Base-by-base conservation (phyloP, 2,888 invertebrate species). In the Agrochola circellaris region DNA sequence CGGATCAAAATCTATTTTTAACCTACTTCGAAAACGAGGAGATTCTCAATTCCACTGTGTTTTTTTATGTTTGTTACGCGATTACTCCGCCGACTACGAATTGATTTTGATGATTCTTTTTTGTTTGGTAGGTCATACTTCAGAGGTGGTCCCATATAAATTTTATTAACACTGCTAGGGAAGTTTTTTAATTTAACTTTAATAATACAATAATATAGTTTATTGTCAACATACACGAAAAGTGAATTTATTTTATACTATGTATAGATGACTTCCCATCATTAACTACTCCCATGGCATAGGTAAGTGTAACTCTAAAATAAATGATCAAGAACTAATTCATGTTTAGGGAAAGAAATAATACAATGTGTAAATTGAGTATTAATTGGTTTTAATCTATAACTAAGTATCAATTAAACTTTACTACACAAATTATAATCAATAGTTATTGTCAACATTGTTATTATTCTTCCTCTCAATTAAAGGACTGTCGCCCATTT, bases 401-500 rank as follows among this genome's bases (percentile, higher is more conserved):
- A 51, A 65, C 58, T 78, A 61, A 30, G 34, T 62, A 68, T 62
- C 30, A 66, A 66, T n/a, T n/a, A 65, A 67, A 34, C 20, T 75
- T 61, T 71, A 42, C 34, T 42, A 58, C 23, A 65, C 38, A 60
- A 82, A 61, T 34, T 51, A 17, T 68, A 61, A 75, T 83, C 69
- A 79, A 38, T 76, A 65, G 58, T 45, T 62, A 54, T 64, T 75
- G 66, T 80, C 69, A 13, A 69, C 20, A 54, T 89, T 89, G 56
- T 90, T 91, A 68, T 90, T 93, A 73, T 88, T 91, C 77, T 86
- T 89, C 48, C 84, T 86, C 58, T 79, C 75, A 26, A 89, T 89
- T 23, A 83, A 85, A 45, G 87, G 83, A 67, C 85, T 87, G 66
- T 86, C 83, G 65, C 87, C 87, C 20, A 91, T 89, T 83, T 92